A percentile compares a stretch with the other conserved stretches of the same genome.
These are phyloP conservation scores for Lepidothrix coronata DNA, from an alignment of 2,113 vertebrate species.

Conservation along the genomic window DNA sequence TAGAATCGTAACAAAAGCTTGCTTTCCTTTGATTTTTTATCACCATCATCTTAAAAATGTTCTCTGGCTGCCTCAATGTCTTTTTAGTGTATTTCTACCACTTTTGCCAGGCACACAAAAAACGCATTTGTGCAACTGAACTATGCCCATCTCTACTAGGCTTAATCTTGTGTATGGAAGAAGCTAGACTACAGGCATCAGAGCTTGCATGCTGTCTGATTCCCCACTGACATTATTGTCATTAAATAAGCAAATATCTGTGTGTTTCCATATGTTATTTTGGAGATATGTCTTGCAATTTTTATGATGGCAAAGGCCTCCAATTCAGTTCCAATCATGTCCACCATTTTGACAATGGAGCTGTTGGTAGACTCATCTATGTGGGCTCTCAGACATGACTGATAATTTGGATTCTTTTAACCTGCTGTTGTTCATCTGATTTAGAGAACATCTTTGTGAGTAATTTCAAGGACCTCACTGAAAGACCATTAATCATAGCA, in stretches of 20 bases:
- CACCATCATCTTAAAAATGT: not conserved
- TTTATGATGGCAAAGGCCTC: not conserved
- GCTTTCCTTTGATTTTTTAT: not conserved
- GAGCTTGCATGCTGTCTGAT: not conserved
- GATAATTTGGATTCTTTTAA: not conserved
- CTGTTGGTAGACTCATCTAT: not conserved
- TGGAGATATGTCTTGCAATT: not conserved
- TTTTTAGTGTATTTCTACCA: not conserved
- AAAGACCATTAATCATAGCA: not conserved
- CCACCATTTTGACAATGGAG: not conserved
- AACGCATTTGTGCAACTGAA: not conserved
- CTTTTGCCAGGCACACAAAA: not conserved
- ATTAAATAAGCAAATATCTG: not conserved
- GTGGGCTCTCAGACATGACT: not conserved
- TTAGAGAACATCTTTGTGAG: not conserved
- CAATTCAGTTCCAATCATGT: not conserved
- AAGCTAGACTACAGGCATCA: not conserved
- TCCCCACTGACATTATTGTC: not conserved
- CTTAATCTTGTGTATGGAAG: not conserved
- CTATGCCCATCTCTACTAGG: not conserved
- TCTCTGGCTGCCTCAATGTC: not conserved
- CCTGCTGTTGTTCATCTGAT: not conserved
- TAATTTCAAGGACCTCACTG: not conserved
- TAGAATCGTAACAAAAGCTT: not conserved
- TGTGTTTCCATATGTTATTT: not conserved